phyloP scores from a whole-genome alignment of 2,888 invertebrate genomes.

The Parelbella ahira region DNA sequence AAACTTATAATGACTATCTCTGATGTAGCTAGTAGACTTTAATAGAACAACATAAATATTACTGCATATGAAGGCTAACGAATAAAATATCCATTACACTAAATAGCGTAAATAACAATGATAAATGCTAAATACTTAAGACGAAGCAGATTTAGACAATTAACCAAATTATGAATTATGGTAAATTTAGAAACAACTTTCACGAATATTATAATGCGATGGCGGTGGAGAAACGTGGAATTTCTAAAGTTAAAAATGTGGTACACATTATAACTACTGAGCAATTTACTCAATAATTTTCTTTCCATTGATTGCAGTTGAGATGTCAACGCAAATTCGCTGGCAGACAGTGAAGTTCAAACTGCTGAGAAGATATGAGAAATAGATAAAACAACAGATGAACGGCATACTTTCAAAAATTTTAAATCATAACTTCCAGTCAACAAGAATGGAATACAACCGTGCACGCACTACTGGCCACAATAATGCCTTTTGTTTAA shows the following conservation, averaged over 20 bases:
- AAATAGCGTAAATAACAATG: background rate
- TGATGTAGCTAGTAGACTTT: too few species aligned
- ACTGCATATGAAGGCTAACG: too few species aligned
- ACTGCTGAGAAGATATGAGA: constrained; percentile 26
- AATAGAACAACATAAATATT: too few species aligned
- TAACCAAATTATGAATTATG: constrained; percentile 2
- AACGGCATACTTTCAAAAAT: constrained; percentile 39
- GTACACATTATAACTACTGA: background rate
- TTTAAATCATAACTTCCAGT: constrained; percentile 36
- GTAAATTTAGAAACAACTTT: constrained; percentile 10
- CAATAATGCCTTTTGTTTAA: constrained; percentile 34
- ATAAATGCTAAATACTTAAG: background rate
- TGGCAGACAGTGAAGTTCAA: constrained; percentile 9
- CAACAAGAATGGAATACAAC: constrained; percentile 49
- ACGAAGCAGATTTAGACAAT: background rate
- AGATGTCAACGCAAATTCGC: constrained; percentile 32
- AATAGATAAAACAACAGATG: constrained; percentile 29
- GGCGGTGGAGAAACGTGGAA: constrained; percentile 1
- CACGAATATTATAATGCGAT: background rate
- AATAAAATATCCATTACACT: constrained; percentile 2
- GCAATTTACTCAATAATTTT: constrained; percentile 20
- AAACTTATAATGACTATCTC: too few species aligned
- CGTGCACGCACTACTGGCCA: constrained; percentile 30
- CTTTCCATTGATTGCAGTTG: constrained; percentile 48
- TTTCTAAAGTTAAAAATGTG: constrained; percentile 8